Evolutionary conservation across 2,888 invertebrate genomes (phyloP).

Genomic region (Scaptomyza reducta): DNA sequence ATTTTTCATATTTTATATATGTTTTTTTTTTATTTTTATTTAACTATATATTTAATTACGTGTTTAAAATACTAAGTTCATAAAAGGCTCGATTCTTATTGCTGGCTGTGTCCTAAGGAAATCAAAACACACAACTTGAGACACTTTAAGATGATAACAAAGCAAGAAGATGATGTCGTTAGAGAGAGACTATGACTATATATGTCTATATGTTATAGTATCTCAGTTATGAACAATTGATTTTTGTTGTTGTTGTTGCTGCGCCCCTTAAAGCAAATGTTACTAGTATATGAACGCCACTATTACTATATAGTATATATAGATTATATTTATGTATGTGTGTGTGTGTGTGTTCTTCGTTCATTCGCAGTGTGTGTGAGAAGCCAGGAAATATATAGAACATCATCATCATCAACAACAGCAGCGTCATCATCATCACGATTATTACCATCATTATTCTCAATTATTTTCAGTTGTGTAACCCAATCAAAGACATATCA

Average conservation of each 20-base stretch:
- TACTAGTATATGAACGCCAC: too few relatives aligned
- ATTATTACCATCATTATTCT: too few relatives aligned
- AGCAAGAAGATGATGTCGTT: neutral
- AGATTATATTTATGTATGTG: too few relatives aligned
- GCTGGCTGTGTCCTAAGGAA: constrained; percentile 8
- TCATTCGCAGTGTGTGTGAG: too few relatives aligned
- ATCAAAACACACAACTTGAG: neutral
- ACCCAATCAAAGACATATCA: too few relatives aligned
- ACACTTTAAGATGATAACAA: neutral
- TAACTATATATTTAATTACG: constrained; percentile 29
- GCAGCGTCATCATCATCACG: too few relatives aligned
- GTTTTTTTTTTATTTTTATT: neutral
- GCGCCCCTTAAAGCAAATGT: neutral
- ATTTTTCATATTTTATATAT: neutral
- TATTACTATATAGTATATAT: too few relatives aligned
- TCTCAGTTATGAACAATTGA: neutral
- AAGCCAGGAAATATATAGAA: too few relatives aligned
- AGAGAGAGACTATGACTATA: neutral
- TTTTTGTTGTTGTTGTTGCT: neutral
- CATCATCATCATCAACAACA: too few relatives aligned
- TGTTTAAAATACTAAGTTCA: constrained; percentile 64
- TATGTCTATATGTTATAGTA: neutral
- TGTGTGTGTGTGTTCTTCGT: too few relatives aligned
- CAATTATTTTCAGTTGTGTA: too few relatives aligned
- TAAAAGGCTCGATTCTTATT: constrained; percentile 55